Evolutionary conservation across 2,888 invertebrate species (phyloP).

Genomic region (Tenodera sinensis): DNA sequence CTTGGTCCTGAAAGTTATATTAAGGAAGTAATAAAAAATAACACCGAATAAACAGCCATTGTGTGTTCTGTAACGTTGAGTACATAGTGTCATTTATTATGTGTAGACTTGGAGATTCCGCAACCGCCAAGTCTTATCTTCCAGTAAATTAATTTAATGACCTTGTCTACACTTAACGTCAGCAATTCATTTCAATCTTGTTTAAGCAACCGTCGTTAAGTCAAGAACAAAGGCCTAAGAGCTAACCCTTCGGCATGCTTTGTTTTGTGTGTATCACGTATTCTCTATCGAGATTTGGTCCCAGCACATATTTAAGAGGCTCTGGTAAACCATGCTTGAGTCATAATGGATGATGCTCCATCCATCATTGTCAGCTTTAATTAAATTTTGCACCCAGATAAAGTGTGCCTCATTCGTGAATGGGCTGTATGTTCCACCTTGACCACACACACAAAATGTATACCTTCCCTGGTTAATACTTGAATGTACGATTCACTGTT

Average conservation of each 20-base stretch:
- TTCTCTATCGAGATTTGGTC: neutral
- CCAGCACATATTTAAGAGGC: neutral
- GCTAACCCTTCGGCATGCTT: neutral
- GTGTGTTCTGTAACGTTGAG: neutral
- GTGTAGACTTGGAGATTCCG: neutral
- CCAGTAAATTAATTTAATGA: neutral
- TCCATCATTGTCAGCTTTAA: constrained; percentile 23
- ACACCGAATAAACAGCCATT: neutral
- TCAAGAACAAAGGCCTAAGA: neutral
- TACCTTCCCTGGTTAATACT: neutral
- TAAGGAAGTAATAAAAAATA: neutral
- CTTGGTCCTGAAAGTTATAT: neutral
- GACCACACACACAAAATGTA: neutral
- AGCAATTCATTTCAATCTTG: neutral
- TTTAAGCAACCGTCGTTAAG: neutral
- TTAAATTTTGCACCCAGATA: constrained; percentile 22
- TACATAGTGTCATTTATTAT: neutral
- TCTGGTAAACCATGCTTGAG: neutral
- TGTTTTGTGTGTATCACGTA: neutral
- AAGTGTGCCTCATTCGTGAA: neutral
- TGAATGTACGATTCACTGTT: neutral
- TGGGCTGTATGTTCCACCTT: neutral
- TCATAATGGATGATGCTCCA: constrained; percentile 2
- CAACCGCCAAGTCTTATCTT: neutral
- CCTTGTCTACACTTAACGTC: neutral